A percentile compares a stretch with the other conserved stretches of the same genome.
These are phyloP conservation scores for Bubo bubo DNA, from an alignment of 2,113 vertebrate genomes.

Conservation along the genomic window DNA sequence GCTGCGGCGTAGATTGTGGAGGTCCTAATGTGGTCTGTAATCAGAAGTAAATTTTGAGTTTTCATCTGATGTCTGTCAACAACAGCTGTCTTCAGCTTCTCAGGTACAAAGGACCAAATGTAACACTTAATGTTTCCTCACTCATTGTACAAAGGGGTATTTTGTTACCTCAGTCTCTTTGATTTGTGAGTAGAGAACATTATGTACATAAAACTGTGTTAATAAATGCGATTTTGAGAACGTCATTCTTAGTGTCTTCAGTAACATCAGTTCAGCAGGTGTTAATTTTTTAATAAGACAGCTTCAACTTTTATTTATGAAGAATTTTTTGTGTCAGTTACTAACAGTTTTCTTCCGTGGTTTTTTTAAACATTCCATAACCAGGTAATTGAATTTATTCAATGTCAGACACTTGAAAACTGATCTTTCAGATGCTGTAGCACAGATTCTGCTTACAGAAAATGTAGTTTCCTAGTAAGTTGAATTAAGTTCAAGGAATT, in stretches of 20 bases:
- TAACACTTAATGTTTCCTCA: conserved; percentile 64
- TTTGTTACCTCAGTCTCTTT: conserved; percentile 70
- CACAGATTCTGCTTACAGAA: not conserved
- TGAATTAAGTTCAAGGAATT: not conserved
- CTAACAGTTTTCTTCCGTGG: not conserved
- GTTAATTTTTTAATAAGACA: not conserved
- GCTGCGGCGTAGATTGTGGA: not conserved
- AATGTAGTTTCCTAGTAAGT: not conserved
- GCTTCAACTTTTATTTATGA: not conserved
- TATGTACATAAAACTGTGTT: conserved; percentile 68
- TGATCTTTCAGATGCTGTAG: not conserved
- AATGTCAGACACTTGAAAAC: not conserved
- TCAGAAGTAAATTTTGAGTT: conserved; percentile 40
- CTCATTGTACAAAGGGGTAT: conserved; percentile 68
- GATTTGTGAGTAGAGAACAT: conserved; percentile 61
- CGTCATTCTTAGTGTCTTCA: conserved; percentile 50
- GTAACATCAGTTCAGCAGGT: not conserved
- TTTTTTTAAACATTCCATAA: not conserved
- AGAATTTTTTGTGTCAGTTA: not conserved
- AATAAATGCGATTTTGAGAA: conserved; percentile 76
- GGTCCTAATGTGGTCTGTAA: not conserved
- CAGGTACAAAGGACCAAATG: conserved; percentile 80
- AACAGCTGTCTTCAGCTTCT: conserved; percentile 75
- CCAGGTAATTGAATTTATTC: not conserved
- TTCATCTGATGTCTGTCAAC: conserved; percentile 40